Evolutionary conservation across 1,140 invertebrate species (phyloP).

Genomic region (Lasioglossum albipes): DNA sequence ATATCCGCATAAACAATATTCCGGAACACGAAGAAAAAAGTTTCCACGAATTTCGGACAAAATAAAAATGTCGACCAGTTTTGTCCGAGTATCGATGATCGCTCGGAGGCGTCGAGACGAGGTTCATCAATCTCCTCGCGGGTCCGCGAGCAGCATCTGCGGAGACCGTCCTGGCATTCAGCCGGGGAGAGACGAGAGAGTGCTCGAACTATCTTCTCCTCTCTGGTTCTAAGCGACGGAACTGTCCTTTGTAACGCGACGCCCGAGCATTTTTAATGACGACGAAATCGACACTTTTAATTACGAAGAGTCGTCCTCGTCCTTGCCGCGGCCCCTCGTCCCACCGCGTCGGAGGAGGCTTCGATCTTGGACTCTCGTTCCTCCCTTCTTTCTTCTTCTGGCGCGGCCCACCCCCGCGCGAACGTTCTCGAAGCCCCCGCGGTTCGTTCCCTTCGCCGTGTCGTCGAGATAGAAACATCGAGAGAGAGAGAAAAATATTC

Average conservation of each 20-base stretch:
- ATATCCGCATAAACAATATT: too few relatives aligned
- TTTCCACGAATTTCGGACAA: too few relatives aligned
- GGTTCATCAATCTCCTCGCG: slow-evolving; percentile 73
- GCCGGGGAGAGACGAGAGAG: slow-evolving; percentile 18
- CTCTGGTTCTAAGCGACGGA: slow-evolving; percentile 29
- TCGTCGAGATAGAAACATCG: slow-evolving; percentile 50
- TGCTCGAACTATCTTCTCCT: slow-evolving; percentile 33
- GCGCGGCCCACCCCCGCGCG: too few relatives aligned
- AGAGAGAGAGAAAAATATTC: slow-evolving; percentile 47
- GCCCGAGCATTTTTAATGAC: slow-evolving; percentile 57
- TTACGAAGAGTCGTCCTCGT: slow-evolving; percentile 36
- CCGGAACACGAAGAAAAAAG: too few relatives aligned
- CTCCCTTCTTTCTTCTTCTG: neutral
- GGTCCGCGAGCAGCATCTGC: slow-evolving; percentile 61
- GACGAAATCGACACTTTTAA: slow-evolving; percentile 63
- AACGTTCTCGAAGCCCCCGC: too few relatives aligned
- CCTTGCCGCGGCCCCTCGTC: neutral
- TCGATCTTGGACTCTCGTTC: slow-evolving; percentile 39
- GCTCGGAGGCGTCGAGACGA: slow-evolving; percentile 60
- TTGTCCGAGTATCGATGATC: slow-evolving; percentile 49
- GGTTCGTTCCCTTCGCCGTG: slow-evolving; percentile 4
- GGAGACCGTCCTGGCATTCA: slow-evolving; percentile 50
- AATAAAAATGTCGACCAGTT: too few relatives aligned
- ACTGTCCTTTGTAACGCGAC: slow-evolving; percentile 44
- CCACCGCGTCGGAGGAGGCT: slow-evolving; percentile 7